Percentiles rank a stretch among this genome's conserved stretches.
phyloP scores from a whole-genome alignment of 2,797 vertebrate species.

The Parauchenoglanis punctatus region DNA sequence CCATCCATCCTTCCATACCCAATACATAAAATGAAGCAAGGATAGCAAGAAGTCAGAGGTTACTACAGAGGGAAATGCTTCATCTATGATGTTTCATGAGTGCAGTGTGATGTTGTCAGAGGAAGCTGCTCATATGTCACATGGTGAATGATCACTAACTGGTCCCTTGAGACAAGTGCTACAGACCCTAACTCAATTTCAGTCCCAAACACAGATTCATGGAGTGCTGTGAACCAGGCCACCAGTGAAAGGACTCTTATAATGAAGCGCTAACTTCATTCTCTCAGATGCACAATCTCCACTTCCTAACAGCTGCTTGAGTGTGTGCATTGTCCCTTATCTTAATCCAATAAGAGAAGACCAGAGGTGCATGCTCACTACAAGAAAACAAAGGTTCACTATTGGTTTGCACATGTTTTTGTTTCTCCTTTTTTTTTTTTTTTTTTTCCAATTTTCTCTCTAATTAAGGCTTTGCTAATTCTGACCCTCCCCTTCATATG shows the following conservation, averaged over 20 bases:
- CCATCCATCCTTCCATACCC: not conserved
- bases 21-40: not conserved
- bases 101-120: constrained; percentile 32
- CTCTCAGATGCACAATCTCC: constrained; percentile 35
- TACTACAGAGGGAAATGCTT: not conserved
- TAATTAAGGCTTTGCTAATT: not conserved
- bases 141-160: constrained; percentile 55
- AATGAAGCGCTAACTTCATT: constrained; percentile 53
- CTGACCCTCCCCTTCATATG: not conserved
- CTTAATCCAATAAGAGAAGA: constrained; percentile 44
- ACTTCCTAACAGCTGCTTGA: constrained; percentile 45
- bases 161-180: constrained; percentile 59
- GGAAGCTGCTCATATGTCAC: constrained; percentile 58
- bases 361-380: constrained; percentile 3
- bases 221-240: constrained; percentile 44
- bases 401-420: not conserved
- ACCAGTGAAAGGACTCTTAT: constrained; percentile 46
- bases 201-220: constrained; percentile 65
- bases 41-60: not conserved
- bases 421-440: not conserved
- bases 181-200: constrained; percentile 66
- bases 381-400: not conserved
- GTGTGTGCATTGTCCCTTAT: constrained; percentile 39
- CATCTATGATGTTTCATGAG: constrained; percentile 26
- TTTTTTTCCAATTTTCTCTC: not conserved